Conservation (phyloP, 2,888 invertebrate genomes). For the Drosophila koepferae region DNA sequence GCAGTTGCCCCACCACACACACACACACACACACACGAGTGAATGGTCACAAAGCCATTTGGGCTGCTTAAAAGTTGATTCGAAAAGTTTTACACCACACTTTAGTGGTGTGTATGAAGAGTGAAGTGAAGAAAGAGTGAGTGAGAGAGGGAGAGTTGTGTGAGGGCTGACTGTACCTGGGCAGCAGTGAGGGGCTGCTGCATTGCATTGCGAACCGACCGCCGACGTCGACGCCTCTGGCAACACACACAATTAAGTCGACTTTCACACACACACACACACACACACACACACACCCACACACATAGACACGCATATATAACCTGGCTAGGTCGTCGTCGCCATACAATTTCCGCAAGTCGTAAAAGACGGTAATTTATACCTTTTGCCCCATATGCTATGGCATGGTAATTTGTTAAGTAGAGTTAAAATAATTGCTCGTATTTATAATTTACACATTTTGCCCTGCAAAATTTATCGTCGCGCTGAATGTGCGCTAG, state of each 20-base stretch:
- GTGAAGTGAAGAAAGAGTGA: too few relatives aligned
- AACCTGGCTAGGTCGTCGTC: slow-evolving; percentile 57
- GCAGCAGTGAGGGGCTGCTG: slow-evolving; percentile 20
- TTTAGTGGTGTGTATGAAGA: neutral
- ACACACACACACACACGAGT: slow-evolving; percentile 28
- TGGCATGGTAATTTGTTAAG: slow-evolving; percentile 86
- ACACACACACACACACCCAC: slow-evolving; percentile 27
- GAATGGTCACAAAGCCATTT: slow-evolving; percentile 76
- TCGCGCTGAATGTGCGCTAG: slow-evolving; percentile 52
- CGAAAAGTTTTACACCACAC: slow-evolving; percentile 75
- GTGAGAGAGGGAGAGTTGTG: neutral
- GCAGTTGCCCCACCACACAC: neutral
- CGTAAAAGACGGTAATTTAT: slow-evolving; percentile 81
- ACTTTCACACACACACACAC: slow-evolving; percentile 35
- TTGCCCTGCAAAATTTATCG: slow-evolving; percentile 84
- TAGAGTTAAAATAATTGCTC: slow-evolving; percentile 86
- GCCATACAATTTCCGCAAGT: slow-evolving; percentile 81
- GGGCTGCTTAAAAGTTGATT: slow-evolving; percentile 79
- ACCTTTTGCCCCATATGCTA: slow-evolving; percentile 84
- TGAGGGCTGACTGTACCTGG: slow-evolving; percentile 24
- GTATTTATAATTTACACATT: slow-evolving; percentile 86
- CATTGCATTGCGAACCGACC: slow-evolving; percentile 41
- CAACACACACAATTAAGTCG: slow-evolving; percentile 72
- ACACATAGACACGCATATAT: slow-evolving; percentile 31
- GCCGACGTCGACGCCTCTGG: slow-evolving; percentile 53